Conservation (phyloP, 2,888 invertebrate genomes). For the Phytoseiulus persimilis region DNA sequence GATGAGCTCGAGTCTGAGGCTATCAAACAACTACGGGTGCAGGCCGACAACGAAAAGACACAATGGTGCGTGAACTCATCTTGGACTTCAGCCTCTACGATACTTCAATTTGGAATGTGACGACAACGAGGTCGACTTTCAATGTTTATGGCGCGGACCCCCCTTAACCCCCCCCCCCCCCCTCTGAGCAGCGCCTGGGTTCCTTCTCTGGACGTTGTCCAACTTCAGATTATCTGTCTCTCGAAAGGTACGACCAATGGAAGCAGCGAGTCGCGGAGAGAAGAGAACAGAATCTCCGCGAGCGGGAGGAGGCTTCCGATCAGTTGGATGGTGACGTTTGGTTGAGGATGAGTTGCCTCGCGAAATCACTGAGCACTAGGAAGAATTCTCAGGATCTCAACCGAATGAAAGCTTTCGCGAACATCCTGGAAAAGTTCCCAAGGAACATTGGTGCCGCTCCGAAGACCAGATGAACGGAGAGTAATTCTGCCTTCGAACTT, state of each 20-base stretch:
- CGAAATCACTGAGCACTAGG: neutral
- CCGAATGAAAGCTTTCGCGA: neutral
- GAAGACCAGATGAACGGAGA: neutral
- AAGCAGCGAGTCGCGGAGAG: neutral
- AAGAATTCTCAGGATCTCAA: conserved; percentile 13
- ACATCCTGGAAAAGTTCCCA: neutral
- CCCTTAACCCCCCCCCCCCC: no score
- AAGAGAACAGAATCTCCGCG: neutral
- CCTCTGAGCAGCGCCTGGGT: no score
- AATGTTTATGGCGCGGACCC: no score
- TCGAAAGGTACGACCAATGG: conserved; percentile 25
- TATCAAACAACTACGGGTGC: neutral
- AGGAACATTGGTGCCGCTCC: neutral
- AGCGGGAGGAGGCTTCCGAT: neutral
- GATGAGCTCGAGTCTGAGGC: conserved; percentile 31
- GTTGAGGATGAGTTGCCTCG: conserved; percentile 6
- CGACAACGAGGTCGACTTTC: no score
- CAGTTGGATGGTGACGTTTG: neutral
- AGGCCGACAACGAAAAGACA: neutral
- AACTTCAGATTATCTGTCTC: no score
- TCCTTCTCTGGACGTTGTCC: no score
- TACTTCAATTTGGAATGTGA: no score
- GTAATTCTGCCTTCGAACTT: neutral
- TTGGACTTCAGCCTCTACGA: no score
- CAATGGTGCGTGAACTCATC: conserved; percentile 1